Base-by-base conservation (phyloP, 2,888 invertebrate species). In the Philonicus albiceps region DNA sequence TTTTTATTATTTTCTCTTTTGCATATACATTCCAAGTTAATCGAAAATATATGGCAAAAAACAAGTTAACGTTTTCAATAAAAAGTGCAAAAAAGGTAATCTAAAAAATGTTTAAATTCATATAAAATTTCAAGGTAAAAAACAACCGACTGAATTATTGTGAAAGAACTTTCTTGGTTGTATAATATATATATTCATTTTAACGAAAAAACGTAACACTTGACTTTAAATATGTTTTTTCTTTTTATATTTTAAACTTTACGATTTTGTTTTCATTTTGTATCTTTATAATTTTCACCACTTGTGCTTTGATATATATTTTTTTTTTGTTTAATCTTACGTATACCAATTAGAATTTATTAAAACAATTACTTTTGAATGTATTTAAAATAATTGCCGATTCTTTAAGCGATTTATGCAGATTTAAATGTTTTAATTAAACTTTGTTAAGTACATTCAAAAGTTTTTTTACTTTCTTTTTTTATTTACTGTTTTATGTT, bases 91-190 rank as follows among this genome's bases (percentile, higher is more conserved):
- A 87, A 87, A 86, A 85, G 73, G 64, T 87, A 86, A 64, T 85
- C 72, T 43, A 37, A 73, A 73, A 84, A 73, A 73, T 30, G 34
- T 84, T 64, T 64, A 64, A 64, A 64, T 64, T 64, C 64, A 64
- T 64, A 64, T 64, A 64, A 64, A 22, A 64, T 64, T 64, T 64
- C 64, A 64, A 64, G 64, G 64, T 72, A 80, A 87, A 75, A 84
- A 87, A 84, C 74, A 87, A 86, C 87, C 87, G 87, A 85, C 86
- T 86, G 86, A 87, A 86, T 81, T 87, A 73, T 84, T 73, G 64
- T 74, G 19, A 74, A 74, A 73, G 72, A 84, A 84, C 19, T 84
- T 73, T 73, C 27, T 74, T 74, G 34, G 27, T 34, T 74, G 34
- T 74, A 34, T 73, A 73, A 73, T 34, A 73, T 34, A 27, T 31